Percentiles rank a stretch among this genome's conserved stretches.
phyloP scores from a whole-genome alignment of 1,140 invertebrate genomes.

The Trichogramma pretiosum region DNA sequence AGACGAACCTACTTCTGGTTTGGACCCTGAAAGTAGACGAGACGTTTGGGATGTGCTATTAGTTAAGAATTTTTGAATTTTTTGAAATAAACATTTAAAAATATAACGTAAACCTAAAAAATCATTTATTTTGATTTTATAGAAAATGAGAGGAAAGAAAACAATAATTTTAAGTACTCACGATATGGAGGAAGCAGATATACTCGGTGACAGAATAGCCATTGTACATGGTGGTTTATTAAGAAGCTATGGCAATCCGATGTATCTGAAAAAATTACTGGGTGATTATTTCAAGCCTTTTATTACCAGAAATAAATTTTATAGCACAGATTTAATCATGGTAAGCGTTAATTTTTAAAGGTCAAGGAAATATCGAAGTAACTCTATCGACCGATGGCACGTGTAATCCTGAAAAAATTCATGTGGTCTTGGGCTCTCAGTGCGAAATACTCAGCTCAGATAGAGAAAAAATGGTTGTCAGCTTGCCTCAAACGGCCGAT shows the following conservation, averaged over 20 bases:
- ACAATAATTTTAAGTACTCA: slow-evolving; percentile 92
- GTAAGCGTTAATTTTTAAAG: slow-evolving; percentile 10
- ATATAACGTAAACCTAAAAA: slow-evolving; percentile 16
- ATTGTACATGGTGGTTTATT: slow-evolving; percentile 78
- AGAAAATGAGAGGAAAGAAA: slow-evolving; percentile 49
- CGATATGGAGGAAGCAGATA: slow-evolving; percentile 97
- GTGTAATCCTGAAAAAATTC: slow-evolving; percentile 29
- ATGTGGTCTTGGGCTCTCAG: slow-evolving; percentile 23
- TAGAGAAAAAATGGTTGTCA: slow-evolving; percentile 36
- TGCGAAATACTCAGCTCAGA: slow-evolving; percentile 27
- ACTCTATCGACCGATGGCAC: slow-evolving; percentile 32
- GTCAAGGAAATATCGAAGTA: slow-evolving; percentile 41
- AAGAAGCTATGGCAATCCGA: slow-evolving; percentile 72
- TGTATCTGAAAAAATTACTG: slow-evolving; percentile 79
- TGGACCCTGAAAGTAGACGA: slow-evolving; percentile 86
- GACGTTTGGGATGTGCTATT: slow-evolving; percentile 79
- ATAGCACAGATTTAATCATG: neutral
- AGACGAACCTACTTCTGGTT: slow-evolving; percentile 90
- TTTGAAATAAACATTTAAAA: too few relatives aligned
- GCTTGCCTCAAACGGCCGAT: slow-evolving; percentile 38
- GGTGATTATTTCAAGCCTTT: slow-evolving; percentile 41
- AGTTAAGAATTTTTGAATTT: slow-evolving; percentile 23
- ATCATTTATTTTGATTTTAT: slow-evolving; percentile 6
- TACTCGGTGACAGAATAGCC: slow-evolving; percentile 83
- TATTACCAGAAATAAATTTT: neutral